Evolutionary conservation across 1,140 invertebrate genomes (phyloP).

Genomic region (Drosophila eugracilis): DNA sequence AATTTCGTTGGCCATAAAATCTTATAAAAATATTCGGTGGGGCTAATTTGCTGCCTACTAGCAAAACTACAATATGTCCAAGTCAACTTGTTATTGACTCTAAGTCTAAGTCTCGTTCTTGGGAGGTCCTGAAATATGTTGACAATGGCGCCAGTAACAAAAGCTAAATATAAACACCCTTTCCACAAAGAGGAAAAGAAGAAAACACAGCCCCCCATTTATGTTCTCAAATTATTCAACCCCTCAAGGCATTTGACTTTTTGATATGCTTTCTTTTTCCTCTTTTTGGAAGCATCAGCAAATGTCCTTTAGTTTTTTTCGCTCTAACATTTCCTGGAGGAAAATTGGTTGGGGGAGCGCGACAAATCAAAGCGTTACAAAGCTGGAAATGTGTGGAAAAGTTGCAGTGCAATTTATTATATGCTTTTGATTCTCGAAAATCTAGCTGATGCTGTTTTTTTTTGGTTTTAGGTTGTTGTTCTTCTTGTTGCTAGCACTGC

Average conservation of each 20-base stretch:
- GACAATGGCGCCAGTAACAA: slow-evolving; percentile 80
- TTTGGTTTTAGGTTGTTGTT: slow-evolving; percentile 12
- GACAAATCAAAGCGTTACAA: slow-evolving; percentile 78
- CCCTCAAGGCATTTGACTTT: slow-evolving; percentile 74
- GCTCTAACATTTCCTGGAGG: slow-evolving; percentile 43
- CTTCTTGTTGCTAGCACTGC: slow-evolving; percentile 33
- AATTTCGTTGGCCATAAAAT: slow-evolving; percentile 67
- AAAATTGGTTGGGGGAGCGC: neutral
- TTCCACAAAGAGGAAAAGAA: neutral
- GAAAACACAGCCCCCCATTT: slow-evolving; percentile 3
- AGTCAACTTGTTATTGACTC: slow-evolving; percentile 74
- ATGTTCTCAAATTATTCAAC: slow-evolving; percentile 55
- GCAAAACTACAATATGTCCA: slow-evolving; percentile 52
- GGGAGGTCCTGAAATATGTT: slow-evolving; percentile 73
- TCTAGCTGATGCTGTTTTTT: slow-evolving; percentile 40
- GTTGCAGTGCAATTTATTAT: slow-evolving; percentile 75
- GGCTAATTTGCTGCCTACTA: slow-evolving; percentile 1
- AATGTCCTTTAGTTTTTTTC: slow-evolving; percentile 62
- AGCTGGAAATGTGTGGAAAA: slow-evolving; percentile 52
- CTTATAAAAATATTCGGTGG: slow-evolving; percentile 50
- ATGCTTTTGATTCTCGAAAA: slow-evolving; percentile 59
- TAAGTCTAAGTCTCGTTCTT: slow-evolving; percentile 18
- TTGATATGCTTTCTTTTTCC: slow-evolving; percentile 63
- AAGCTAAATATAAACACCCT: slow-evolving; percentile 39
- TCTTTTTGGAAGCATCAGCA: slow-evolving; percentile 71